These are phyloP conservation scores for Hydrocynus forskahlii DNA, from an alignment of 2,797 vertebrate genomes.

Conservation along the genomic window DNA sequence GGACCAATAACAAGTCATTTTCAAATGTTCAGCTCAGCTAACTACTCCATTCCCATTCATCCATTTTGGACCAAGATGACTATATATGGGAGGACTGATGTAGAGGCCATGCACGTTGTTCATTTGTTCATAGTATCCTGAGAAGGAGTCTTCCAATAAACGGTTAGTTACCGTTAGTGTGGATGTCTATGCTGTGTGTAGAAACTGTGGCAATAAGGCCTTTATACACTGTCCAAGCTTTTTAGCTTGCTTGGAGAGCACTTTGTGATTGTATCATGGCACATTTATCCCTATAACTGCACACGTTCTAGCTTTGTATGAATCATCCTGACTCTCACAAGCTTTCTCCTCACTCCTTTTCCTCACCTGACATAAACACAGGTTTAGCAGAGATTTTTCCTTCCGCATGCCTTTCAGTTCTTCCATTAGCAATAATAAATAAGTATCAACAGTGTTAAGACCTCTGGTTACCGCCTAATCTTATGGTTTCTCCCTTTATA, in stretches of 20 bases:
- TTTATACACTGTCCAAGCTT: not conserved
- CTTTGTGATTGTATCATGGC: not conserved
- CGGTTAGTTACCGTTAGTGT: not conserved
- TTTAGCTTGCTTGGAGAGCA: not conserved
- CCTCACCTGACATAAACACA: not conserved
- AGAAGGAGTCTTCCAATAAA: conserved; percentile 22
- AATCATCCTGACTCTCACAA: not conserved
- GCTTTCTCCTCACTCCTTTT: not conserved
- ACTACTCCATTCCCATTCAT: no score
- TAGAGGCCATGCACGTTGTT: not conserved
- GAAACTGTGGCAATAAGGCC: not conserved
- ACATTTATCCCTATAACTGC: conserved; percentile 5
- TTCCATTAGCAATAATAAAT: not conserved
- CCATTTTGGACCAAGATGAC: not conserved
- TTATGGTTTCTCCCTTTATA: not conserved
- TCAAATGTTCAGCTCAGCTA: no score
- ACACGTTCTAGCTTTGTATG: not conserved
- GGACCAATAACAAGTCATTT: no score
- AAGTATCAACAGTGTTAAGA: conserved; percentile 2
- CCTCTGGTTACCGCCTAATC: not conserved
- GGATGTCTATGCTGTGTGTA: not conserved
- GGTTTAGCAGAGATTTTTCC: not conserved
- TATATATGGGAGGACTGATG: not conserved
- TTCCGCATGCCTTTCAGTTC: not conserved
- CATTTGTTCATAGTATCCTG: conserved; percentile 21